Evolutionary conservation across 2,888 invertebrate genomes (phyloP), one percentile per base, ranked within the genome.

Genomic region (Diogma glabrata): DNA sequence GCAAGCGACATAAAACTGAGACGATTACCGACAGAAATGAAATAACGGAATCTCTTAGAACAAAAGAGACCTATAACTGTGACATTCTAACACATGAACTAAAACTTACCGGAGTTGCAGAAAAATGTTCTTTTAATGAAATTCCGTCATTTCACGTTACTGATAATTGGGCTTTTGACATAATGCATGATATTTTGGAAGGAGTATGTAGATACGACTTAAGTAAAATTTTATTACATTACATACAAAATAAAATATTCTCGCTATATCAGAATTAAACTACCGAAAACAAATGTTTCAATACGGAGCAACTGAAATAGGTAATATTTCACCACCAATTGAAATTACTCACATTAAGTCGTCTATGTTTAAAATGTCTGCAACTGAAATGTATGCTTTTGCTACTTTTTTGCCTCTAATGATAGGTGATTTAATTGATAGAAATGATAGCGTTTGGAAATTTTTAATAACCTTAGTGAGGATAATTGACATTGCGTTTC

Each of bases 141-240:
- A 46, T 46, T 24, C 46, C 46, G n/a, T 46, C 46, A 4, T 46
- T 46, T 46, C 46, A 46, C 14, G 24, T 46, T 24, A n/a, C 19
- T 12, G 23, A 46, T 14, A 46, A 46, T 14, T 46, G n/a, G 6
- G 5, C n/a, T n/a, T 22, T 46, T 46, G 46, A 46, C 24, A 20
- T 43, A 5, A 3, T 43, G 43, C 46, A 46, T n/a, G 46, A 46
- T 24, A n/a, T 46, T 5, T 24, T 46, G 12, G n/a, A 46, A 23
- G 46, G 24, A 14, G 28, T 47, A 7, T 47, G 47, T 12, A 43
- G 43, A 43, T 43, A 43, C 20, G 43, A 17, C 5, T 19, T 19
- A n/a, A n/a, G n/a, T n/a, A n/a, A n/a, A n/a, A n/a, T n/a, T n/a
- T n/a, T n/a, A n/a, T n/a, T n/a, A n/a, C 7, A 43, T 20, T 43